phyloP scores from a whole-genome alignment of 2,113 vertebrate species.

The Delphinapterus leucas region DNA sequence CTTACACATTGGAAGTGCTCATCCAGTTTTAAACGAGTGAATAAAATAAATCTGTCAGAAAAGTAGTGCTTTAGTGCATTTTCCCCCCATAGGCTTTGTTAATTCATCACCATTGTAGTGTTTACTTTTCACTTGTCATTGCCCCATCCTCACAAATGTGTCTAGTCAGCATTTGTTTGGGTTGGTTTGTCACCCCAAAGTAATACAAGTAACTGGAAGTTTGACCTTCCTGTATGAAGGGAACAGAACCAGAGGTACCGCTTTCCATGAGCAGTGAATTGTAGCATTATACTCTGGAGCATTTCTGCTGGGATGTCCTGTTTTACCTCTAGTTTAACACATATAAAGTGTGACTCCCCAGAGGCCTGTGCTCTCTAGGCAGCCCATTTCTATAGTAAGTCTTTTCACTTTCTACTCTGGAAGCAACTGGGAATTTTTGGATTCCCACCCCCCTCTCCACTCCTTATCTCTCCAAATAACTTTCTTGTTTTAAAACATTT shows the following conservation, averaged over 20 bases:
- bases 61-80: background rate
- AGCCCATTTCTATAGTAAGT: background rate
- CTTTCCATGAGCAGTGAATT: background rate
- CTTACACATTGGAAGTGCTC: background rate
- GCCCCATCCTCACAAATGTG: background rate
- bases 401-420: background rate
- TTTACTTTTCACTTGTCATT: background rate
- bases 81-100: background rate
- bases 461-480: background rate
- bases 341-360: background rate
- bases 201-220: background rate
- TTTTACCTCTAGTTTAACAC: background rate
- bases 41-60: background rate
- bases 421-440: background rate
- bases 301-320: background rate
- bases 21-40: background rate
- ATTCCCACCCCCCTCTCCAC: fast-evolving
- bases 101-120: background rate
- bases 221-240: background rate
- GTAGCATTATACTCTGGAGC: background rate
- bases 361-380: background rate
- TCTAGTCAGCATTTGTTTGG: background rate
- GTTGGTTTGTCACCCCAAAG: background rate
- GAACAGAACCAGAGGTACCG: background rate
- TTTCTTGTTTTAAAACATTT: background rate